Evolutionary conservation across 2,797 vertebrate species (phyloP), one percentile per base, ranked within the genome.

Genomic region (Cebuella pygmaea): DNA sequence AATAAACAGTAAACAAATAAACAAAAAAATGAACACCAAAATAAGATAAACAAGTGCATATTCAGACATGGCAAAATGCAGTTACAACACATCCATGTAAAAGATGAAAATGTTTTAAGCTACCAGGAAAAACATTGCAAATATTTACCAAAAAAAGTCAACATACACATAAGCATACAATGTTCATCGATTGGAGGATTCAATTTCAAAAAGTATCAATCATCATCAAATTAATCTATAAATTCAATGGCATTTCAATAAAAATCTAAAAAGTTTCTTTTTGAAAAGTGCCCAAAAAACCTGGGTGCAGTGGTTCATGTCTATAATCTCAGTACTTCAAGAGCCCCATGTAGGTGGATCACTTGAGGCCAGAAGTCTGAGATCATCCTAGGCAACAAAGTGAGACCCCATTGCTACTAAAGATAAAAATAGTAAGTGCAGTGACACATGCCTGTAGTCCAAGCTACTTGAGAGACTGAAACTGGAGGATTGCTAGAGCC

Each of bases 91-190:
- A 22, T 20, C 24, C 9, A 52, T 13, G 24, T 44, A 33, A 76
- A 83, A 70, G 1, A 76, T 74, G 52, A 83, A 81, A 22, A 44
- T 78, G 27, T 50, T 57, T 67, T 78, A 95, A 83, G 0, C 0
- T 80, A 55, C 3, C 3, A 44, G 20, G 9, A 89, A 82, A 89
- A 90, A 80, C 2, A 76, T 4, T 81, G 9, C 4, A 90, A 79
- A 84, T 96, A 88, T 64, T 94, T 70, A 88, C 14, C 14, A 84
- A 86, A 81, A 94, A 44, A 85, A 27, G 1, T 59, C n/a, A 88
- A 95, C 72, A 46, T 70, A 67, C 50, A 30, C 39, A 61, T 78
- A 93, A 91, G 41, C 81, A 86, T 59, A 83, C 0, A 36, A 86
- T 85, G 4, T 85, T 90, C 46, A 83, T 86, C 17, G 12, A 78